These are phyloP conservation scores for Lepus timidus DNA, from an alignment of 2,113 vertebrate genomes.

Conservation along the genomic window DNA sequence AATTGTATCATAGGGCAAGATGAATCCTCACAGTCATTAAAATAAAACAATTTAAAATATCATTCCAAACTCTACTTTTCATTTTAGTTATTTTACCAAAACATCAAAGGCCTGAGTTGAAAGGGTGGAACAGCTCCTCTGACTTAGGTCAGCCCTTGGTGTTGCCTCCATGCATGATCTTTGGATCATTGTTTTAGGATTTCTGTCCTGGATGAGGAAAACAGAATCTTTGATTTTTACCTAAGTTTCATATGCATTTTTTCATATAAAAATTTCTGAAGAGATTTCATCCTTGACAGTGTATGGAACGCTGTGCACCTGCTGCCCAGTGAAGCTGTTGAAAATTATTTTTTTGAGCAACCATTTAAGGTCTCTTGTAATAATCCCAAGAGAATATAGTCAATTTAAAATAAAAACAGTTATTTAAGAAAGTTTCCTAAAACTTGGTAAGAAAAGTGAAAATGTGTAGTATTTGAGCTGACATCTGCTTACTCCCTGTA, in stretches of 20 bases:
- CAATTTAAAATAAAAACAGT: neutral
- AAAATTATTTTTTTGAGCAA: conserved; percentile 22
- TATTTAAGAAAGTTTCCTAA: conserved; percentile 41
- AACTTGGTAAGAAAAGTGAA: conserved; percentile 42
- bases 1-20: neutral
- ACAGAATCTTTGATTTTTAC: neutral
- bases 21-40: conserved; percentile 48
- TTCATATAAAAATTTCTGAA: neutral
- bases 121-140: conserved; percentile 17
- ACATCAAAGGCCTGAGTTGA: neutral
- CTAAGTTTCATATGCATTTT: conserved; percentile 41
- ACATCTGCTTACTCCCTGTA: neutral
- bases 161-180: neutral
- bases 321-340: neutral
- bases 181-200: neutral
- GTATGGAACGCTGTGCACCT: neutral
- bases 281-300: neutral
- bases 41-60: conserved; percentile 59
- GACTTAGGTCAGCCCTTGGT: neutral
- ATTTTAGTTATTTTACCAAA: conserved; percentile 39
- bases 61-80: conserved; percentile 46
- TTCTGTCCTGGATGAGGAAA: neutral
- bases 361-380: conserved; percentile 31
- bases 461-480: neutral
- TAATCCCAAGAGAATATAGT: neutral